phyloP scores from a whole-genome alignment of 1,140 invertebrate genomes.

The Hylaeus anthracinus region DNA sequence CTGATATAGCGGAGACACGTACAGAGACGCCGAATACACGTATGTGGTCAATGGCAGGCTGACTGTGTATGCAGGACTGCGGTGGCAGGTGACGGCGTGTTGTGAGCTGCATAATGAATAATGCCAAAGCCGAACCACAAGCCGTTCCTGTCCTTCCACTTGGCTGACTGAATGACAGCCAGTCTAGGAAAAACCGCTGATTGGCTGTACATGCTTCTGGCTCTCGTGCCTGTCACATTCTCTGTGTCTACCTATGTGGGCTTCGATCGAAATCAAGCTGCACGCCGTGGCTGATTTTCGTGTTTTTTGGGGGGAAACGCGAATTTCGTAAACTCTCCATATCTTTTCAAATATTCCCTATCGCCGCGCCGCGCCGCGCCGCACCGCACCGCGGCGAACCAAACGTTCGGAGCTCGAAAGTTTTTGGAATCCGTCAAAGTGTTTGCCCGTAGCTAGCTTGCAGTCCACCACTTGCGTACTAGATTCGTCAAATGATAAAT shows the following conservation, averaged over 20 bases:
- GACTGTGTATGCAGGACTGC: constrained; percentile 65
- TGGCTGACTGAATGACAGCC: constrained; percentile 78
- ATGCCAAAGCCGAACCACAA: constrained; percentile 77
- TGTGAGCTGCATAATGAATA: constrained; percentile 79
- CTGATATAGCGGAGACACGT: constrained; percentile 25
- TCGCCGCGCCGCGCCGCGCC: too few species aligned
- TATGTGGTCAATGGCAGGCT: constrained; percentile 61
- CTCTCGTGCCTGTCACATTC: constrained; percentile 67
- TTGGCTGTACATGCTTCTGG: constrained; percentile 69
- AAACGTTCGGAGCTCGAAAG: neutral
- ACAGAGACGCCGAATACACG: constrained; percentile 18
- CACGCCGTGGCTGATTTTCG: constrained; percentile 60
- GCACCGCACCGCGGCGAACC: too few species aligned
- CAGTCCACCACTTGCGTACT: too few species aligned
- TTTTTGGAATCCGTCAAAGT: neutral
- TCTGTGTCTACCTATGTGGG: constrained; percentile 60
- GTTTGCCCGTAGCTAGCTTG: neutral
- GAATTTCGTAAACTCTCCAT: constrained; percentile 40
- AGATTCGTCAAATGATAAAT: too few species aligned
- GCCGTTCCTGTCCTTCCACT: constrained; percentile 76
- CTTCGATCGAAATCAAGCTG: constrained; percentile 66
- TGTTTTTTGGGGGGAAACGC: constrained; percentile 41
- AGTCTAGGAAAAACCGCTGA: constrained; percentile 77
- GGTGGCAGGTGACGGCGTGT: constrained; percentile 77
- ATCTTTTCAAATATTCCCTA: constrained; percentile 2